Evolutionary conservation across 2,888 invertebrate species (phyloP).

Genomic region (Lamellibrachia satsuma): DNA sequence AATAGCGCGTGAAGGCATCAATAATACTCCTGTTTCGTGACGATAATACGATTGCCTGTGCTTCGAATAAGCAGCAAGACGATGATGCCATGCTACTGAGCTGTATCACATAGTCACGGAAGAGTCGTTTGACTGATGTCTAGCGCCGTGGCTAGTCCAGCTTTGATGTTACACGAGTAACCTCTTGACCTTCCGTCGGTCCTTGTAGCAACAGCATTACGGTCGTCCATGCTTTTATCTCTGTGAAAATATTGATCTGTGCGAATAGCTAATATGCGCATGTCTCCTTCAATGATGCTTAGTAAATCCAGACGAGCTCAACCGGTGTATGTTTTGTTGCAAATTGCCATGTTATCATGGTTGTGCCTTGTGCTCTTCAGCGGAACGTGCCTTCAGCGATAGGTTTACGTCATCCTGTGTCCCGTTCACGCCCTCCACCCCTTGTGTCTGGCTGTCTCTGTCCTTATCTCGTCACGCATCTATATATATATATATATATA

Average conservation of each 20-base stretch:
- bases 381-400: not conserved
- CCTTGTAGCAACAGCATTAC: not conserved
- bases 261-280: not conserved
- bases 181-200: not conserved
- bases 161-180: not conserved
- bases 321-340: not conserved
- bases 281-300: not conserved
- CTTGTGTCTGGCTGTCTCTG: not conserved
- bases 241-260: conserved; percentile 2
- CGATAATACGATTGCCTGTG: not conserved
- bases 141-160: not conserved
- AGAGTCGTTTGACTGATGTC: not conserved
- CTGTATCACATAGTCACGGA: not conserved
- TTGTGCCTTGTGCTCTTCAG: not conserved
- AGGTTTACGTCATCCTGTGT: not conserved
- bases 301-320: not conserved
- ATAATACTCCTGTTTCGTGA: not conserved
- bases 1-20: not conserved
- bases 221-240: not conserved
- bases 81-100: not conserved
- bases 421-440: not conserved
- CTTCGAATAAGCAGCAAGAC: not conserved
- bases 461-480: not conserved
- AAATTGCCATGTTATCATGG: not conserved
- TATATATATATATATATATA: no score